Conservation (phyloP, 37 sponge, comb jelly and placozoan genomes). For the Ephydatia muelleri region DNA sequence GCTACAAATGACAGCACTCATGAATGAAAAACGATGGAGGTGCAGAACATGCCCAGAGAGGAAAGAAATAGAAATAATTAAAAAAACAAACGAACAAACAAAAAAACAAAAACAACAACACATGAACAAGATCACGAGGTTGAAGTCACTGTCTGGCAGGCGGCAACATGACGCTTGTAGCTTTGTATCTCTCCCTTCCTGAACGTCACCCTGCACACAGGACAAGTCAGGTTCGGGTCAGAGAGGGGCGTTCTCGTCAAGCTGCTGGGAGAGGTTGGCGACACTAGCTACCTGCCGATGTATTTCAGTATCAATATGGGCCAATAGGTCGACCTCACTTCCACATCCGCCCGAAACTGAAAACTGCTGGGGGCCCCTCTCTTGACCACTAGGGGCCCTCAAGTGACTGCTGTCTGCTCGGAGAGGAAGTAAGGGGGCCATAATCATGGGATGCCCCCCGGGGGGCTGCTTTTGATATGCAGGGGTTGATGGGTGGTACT, state of each 20-base stretch:
- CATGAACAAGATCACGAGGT: too few relatives aligned
- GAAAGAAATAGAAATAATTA: too few relatives aligned
- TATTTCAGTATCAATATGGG: neutral
- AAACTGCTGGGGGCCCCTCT: neutral
- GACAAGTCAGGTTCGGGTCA: constrained; percentile 67
- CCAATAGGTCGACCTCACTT: neutral
- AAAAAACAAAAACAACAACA: too few relatives aligned
- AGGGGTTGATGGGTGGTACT: neutral
- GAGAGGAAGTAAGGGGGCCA: neutral
- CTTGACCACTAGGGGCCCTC: neutral
- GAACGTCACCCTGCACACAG: constrained; percentile 29
- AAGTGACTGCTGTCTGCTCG: neutral
- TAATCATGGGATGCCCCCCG: too few relatives aligned
- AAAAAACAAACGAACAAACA: too few relatives aligned
- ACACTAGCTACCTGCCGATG: neutral
- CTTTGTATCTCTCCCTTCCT: constrained; percentile 12
- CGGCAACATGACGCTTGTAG: too few relatives aligned
- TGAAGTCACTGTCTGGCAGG: too few relatives aligned
- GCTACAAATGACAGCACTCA: too few relatives aligned
- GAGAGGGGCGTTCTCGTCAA: constrained; percentile 7
- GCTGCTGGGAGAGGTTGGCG: too few relatives aligned
- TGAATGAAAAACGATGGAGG: too few relatives aligned
- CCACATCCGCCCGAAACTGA: neutral
- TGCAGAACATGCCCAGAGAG: too few relatives aligned
- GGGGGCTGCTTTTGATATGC: too few relatives aligned